Evolutionary conservation across 2,888 invertebrate genomes (phyloP).

Genomic region (Glyphotaelius pellucidus): DNA sequence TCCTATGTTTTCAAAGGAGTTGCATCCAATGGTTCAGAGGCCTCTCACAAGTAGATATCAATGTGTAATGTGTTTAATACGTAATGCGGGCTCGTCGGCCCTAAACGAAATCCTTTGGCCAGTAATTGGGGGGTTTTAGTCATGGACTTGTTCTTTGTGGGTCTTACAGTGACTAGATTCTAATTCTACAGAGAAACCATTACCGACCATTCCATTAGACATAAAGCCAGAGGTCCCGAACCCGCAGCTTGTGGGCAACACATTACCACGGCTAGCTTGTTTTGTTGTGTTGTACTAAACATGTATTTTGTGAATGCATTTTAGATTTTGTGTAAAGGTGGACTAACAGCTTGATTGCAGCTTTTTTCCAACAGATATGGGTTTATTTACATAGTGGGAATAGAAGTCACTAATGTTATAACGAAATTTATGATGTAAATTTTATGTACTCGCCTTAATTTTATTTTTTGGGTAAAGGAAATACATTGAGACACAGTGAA

Average conservation of each 20-base stretch:
- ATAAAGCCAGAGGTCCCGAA: neutral
- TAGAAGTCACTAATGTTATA: too few species aligned
- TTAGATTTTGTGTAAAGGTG: too few species aligned
- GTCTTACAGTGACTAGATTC: conserved; percentile 25
- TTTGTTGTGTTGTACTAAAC: too few species aligned
- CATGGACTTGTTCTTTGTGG: conserved; percentile 45
- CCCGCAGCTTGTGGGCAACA: neutral
- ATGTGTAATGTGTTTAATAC: neutral
- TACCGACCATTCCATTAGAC: conserved; percentile 11
- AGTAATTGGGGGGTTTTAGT: conserved; percentile 56
- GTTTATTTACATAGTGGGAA: too few species aligned
- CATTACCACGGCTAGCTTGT: neutral
- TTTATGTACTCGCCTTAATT: too few species aligned
- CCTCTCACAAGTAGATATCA: neutral
- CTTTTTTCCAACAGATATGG: too few species aligned
- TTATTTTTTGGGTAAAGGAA: too few species aligned
- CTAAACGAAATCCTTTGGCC: conserved; percentile 54
- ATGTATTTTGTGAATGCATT: too few species aligned
- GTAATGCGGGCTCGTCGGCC: conserved; percentile 2
- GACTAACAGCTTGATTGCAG: too few species aligned
- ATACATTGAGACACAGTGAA: too few species aligned
- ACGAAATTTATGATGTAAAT: too few species aligned
- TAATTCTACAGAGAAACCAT: conserved; percentile 35
- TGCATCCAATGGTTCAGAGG: neutral
- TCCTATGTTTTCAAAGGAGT: neutral